A percentile compares a stretch with the other conserved stretches of the same genome.
Conservation (phyloP, 1,140 invertebrate genomes). For the Ooceraea biroi region DNA sequence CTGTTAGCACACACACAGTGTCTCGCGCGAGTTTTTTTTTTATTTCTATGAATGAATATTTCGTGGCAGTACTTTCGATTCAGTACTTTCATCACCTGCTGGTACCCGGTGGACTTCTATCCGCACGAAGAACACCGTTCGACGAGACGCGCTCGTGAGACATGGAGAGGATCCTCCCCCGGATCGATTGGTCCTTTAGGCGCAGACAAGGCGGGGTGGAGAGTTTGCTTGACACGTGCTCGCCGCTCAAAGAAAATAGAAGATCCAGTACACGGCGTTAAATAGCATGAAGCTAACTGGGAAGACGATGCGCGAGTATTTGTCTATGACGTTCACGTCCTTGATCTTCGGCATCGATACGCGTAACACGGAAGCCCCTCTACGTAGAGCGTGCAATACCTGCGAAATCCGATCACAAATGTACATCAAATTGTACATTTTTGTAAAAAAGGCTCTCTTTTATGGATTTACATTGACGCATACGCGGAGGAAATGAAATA, state of each 20-base stretch:
- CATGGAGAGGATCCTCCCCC: conserved; percentile 23
- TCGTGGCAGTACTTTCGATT: conserved; percentile 72
- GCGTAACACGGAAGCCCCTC: conserved; percentile 92
- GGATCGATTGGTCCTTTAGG: conserved; percentile 60
- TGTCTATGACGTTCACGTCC: conserved; percentile 99
- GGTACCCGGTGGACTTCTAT: conserved; percentile 32
- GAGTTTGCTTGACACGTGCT: not conserved
- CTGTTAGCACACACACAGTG: conserved; percentile 3
- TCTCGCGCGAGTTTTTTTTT: not conserved
- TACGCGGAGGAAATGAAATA: not conserved
- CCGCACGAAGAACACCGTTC: conserved; percentile 1
- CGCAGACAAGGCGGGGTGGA: not conserved
- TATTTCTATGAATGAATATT: conserved; percentile 61
- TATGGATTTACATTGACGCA: not conserved
- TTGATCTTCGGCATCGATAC: conserved; percentile 96
- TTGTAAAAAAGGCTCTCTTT: not conserved
- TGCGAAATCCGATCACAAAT: conserved; percentile 75
- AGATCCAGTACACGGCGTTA: conserved; percentile 97
- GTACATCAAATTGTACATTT: not conserved
- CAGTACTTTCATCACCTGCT: conserved; percentile 76
- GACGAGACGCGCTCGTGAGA: conserved; percentile 6
- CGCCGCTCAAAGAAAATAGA: conserved; percentile 90
- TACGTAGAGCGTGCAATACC: conserved; percentile 92
- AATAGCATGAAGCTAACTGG: conserved; percentile 97
- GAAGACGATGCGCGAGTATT: conserved; percentile 97